phyloP scores from a whole-genome alignment of 2,888 invertebrate genomes.

The Marronus borbonicus region DNA sequence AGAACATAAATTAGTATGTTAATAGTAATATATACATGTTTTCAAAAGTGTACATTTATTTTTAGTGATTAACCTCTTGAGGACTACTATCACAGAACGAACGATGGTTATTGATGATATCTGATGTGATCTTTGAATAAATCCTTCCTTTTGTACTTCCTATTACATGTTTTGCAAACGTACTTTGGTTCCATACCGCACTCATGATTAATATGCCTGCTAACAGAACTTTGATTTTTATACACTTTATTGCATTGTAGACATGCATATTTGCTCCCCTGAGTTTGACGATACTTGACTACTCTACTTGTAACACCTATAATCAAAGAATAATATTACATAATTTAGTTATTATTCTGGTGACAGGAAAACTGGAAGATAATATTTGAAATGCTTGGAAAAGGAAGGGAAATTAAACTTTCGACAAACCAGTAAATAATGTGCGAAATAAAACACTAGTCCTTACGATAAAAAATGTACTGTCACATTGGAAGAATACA shows the following conservation, averaged over 20 bases:
- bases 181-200: slow-evolving; percentile 82
- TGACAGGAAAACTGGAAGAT: too few relatives aligned
- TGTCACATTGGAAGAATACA: too few relatives aligned
- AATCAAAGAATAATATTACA: slow-evolving; percentile 18
- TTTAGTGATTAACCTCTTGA: background rate
- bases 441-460: slow-evolving; percentile 1
- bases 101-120: background rate
- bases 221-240: slow-evolving; percentile 55
- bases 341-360: background rate
- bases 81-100: too few relatives aligned
- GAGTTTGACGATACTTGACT: slow-evolving; percentile 23
- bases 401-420: too few relatives aligned
- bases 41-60: slow-evolving; percentile 1
- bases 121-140: slow-evolving; percentile 30
- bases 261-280: slow-evolving; percentile 48
- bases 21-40: background rate
- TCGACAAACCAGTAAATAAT: too few relatives aligned
- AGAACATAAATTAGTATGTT: slow-evolving; percentile 19
- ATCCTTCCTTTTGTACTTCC: slow-evolving; percentile 78
- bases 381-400: too few relatives aligned
- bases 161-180: slow-evolving; percentile 80
- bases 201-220: slow-evolving; percentile 78
- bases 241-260: slow-evolving; percentile 54
- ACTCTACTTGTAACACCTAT: slow-evolving; percentile 34
- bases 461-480: too few relatives aligned